Evolutionary conservation across 2,888 invertebrate genomes (phyloP).

Genomic region (Zaprionus obscuricornis): DNA sequence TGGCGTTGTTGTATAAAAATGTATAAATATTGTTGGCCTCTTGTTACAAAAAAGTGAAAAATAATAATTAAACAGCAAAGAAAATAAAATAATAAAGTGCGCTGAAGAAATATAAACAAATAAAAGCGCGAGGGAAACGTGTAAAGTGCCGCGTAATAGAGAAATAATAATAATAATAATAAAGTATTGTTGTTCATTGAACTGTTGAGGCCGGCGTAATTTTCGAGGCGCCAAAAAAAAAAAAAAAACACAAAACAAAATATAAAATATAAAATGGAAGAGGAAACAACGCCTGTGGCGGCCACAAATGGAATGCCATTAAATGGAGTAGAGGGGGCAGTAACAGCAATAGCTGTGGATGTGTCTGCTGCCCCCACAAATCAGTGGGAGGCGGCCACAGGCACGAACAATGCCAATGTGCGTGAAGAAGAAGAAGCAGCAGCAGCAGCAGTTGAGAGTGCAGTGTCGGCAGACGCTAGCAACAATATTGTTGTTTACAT

Average conservation of each 20-base stretch:
- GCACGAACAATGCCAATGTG: constrained; percentile 11
- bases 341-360: background rate
- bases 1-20: constrained; percentile 59
- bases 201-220: constrained; percentile 36
- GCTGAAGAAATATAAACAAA: background rate
- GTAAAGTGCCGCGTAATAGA: constrained; percentile 1
- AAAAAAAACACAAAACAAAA: constrained; percentile 12
- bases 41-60: constrained; percentile 11
- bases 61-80: background rate
- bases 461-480: constrained; percentile 7
- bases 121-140: background rate
- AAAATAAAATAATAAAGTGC: background rate
- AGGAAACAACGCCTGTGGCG: constrained; percentile 43
- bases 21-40: constrained; percentile 12
- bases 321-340: constrained; percentile 9
- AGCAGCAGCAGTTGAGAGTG: background rate
- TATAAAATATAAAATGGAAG: constrained; percentile 43
- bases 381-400: constrained; percentile 25
- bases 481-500: constrained; percentile 46
- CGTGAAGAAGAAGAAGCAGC: constrained; percentile 24
- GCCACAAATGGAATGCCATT: constrained; percentile 45
- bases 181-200: background rate
- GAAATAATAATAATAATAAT: background rate
- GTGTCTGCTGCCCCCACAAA: constrained; percentile 1
- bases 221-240: constrained; percentile 46